These are phyloP conservation scores for Polyommatus iphigenia DNA, from an alignment of 2,888 invertebrate genomes.

Conservation along the genomic window DNA sequence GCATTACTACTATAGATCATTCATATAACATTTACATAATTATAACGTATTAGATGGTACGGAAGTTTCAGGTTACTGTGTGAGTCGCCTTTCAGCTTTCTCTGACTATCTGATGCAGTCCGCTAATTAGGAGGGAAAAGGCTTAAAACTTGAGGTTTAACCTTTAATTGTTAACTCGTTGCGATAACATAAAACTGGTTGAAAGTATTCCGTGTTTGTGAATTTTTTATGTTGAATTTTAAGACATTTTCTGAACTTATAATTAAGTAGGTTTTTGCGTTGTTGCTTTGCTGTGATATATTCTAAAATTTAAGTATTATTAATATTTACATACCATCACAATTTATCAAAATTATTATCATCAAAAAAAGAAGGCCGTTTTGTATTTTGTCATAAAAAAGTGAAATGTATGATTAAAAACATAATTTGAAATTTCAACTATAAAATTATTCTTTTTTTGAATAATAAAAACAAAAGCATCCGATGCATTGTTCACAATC, in stretches of 20 bases:
- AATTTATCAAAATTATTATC: too few relatives aligned
- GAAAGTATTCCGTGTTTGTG: background rate
- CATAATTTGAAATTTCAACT: too few relatives aligned
- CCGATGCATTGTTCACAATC: constrained; percentile 48
- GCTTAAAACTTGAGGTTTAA: constrained; percentile 7
- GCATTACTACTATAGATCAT: background rate
- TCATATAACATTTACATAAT: constrained; percentile 19
- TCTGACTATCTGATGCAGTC: constrained; percentile 12
- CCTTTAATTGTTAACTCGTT: constrained; percentile 11
- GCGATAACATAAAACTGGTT: constrained; percentile 6
- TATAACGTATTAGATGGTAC: constrained; percentile 31
- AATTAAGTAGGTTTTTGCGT: background rate
- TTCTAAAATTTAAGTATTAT: too few relatives aligned
- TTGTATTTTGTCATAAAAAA: too few relatives aligned
- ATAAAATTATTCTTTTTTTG: background rate
- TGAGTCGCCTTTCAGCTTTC: constrained; percentile 16
- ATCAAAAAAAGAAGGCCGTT: too few relatives aligned
- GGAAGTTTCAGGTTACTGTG: constrained; percentile 41
- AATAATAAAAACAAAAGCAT: constrained; percentile 20
- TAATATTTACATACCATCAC: too few relatives aligned
- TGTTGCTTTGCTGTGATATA: background rate
- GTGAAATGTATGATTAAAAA: background rate
- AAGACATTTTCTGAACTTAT: background rate
- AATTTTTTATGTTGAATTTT: background rate
- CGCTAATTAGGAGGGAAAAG: constrained; percentile 5